phyloP scores from a whole-genome alignment of 1,140 invertebrate species.

The Drosophila santomea region DNA sequence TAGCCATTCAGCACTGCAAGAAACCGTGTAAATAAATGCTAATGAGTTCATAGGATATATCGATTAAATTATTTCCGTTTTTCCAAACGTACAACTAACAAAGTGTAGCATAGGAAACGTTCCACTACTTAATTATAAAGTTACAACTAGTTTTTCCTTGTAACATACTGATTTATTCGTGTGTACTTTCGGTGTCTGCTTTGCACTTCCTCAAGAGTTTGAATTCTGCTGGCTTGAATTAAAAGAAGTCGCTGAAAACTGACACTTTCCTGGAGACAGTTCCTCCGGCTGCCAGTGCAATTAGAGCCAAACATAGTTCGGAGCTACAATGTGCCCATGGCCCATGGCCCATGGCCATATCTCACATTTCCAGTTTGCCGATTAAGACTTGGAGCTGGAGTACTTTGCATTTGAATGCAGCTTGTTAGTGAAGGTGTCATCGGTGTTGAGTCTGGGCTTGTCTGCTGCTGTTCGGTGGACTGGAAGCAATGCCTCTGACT shows the following conservation, averaged over 20 bases:
- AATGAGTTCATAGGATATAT: not conserved
- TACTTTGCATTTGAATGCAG: conserved; percentile 38
- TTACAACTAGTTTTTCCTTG: not conserved
- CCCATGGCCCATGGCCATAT: not conserved
- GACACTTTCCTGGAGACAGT: conserved; percentile 2
- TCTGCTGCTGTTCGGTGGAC: conserved; percentile 7
- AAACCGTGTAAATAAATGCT: not conserved
- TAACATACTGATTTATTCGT: not conserved
- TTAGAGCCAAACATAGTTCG: conserved; percentile 63
- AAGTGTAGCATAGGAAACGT: too few relatives aligned
- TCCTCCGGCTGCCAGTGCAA: conserved; percentile 37
- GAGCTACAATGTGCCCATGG: conserved; percentile 3
- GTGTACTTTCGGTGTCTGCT: not conserved
- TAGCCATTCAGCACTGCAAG: not conserved
- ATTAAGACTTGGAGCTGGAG: not conserved
- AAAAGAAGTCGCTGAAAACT: conserved; percentile 22
- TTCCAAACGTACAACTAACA: too few relatives aligned
- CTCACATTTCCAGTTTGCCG: conserved; percentile 11
- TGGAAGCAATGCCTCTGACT: not conserved
- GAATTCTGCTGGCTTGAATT: not conserved
- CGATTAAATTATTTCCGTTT: not conserved
- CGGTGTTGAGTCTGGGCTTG: not conserved
- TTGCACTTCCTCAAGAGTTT: not conserved
- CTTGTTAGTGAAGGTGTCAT: conserved; percentile 29
- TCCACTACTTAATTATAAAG: too few relatives aligned